Conservation (phyloP, 2,113 vertebrate species). For the Hippopotamus amphibius region DNA sequence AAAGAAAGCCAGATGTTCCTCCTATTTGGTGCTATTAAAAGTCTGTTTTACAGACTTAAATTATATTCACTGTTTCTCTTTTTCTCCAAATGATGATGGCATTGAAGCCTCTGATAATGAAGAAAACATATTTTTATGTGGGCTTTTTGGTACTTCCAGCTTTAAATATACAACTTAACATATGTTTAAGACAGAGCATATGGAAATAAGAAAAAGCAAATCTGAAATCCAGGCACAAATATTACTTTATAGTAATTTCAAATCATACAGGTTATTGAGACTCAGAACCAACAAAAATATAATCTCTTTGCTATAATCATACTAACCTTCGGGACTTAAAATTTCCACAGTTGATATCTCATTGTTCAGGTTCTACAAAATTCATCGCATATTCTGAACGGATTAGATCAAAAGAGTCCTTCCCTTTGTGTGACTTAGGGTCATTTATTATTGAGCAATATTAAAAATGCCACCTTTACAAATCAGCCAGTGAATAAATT, state of each 20-base stretch:
- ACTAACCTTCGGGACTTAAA: background rate
- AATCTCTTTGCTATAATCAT: conserved; percentile 5
- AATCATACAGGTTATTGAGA: background rate
- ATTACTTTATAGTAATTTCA: conserved; percentile 65
- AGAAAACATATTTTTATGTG: conserved; percentile 87
- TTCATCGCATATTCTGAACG: conserved; percentile 23
- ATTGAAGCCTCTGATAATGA: conserved; percentile 82
- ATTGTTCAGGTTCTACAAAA: background rate
- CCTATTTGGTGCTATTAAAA: conserved; percentile 61
- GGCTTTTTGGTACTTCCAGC: conserved; percentile 80
- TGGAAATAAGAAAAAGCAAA: conserved; percentile 85
- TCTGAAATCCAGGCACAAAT: conserved; percentile 82
- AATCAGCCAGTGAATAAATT: background rate
- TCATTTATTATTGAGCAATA: background rate
- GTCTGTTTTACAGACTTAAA: conserved; percentile 66
- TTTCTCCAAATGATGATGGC: conserved; percentile 6
- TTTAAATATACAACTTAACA: conserved; percentile 87
- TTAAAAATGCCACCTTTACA: conserved; percentile 37
- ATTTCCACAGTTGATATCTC: background rate
- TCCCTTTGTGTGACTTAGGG: background rate
- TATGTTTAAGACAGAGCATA: conserved; percentile 87
- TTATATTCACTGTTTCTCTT: conserved; percentile 54
- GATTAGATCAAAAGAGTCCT: background rate
- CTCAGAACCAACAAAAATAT: background rate
- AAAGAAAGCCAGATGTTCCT: conserved; percentile 72